These are phyloP conservation scores for Cheirogaleus major DNA, from an alignment of 2,797 vertebrate genomes.

Conservation along the genomic window DNA sequence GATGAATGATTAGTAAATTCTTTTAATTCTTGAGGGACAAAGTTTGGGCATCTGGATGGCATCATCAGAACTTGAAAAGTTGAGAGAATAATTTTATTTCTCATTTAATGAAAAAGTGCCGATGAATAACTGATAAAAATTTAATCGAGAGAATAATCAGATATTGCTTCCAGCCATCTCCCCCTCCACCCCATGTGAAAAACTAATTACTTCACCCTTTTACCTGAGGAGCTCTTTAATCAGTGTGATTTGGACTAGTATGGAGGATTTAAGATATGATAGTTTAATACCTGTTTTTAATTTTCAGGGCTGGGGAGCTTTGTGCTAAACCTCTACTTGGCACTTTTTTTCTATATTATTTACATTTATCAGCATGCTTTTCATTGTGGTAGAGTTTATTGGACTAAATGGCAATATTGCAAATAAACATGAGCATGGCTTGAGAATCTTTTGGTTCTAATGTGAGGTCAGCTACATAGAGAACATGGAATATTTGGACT, in stretches of 20 bases:
- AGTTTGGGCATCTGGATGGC: background rate
- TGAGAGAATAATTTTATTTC: constrained; percentile 78
- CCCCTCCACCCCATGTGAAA: constrained; percentile 10
- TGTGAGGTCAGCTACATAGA: background rate
- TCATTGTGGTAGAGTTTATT: background rate
- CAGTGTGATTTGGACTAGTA: constrained; percentile 65
- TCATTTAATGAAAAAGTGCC: constrained; percentile 78
- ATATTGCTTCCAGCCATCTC: constrained; percentile 72
- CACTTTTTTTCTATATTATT: background rate
- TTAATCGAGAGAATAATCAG: constrained; percentile 74
- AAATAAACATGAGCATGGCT: background rate
- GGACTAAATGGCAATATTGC: background rate
- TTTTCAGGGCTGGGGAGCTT: constrained; percentile 14
- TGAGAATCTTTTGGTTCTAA: background rate
- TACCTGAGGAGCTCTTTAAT: constrained; percentile 64
- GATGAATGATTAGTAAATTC: constrained; percentile 23
- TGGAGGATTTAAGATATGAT: constrained; percentile 33
- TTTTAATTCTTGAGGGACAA: background rate
- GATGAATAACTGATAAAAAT: constrained; percentile 80
- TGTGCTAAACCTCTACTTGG: background rate
- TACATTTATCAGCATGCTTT: background rate
- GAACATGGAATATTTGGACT: background rate
- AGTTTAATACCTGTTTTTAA: constrained; percentile 59
- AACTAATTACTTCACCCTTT: constrained; percentile 69
- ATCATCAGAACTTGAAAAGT: constrained; percentile 67